phyloP scores from a whole-genome alignment of 2,888 invertebrate species.

The Neoitamus cyanurus region DNA sequence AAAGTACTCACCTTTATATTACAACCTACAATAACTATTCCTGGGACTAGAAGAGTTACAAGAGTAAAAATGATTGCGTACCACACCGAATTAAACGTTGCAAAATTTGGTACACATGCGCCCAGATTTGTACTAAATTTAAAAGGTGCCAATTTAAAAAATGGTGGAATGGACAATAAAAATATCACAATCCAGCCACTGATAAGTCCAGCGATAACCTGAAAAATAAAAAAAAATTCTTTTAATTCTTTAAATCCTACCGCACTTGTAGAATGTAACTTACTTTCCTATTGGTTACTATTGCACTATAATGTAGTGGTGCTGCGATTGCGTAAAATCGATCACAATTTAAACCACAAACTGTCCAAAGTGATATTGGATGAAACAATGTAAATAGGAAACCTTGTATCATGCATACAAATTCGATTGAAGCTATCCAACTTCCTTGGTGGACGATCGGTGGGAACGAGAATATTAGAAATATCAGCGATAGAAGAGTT shows the following conservation, averaged over 20 bases:
- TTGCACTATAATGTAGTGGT: conserved; percentile 81
- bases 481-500: conserved; percentile 73
- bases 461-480: conserved; percentile 70
- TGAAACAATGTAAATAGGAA: conserved; percentile 78
- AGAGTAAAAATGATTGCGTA: conserved; percentile 76
- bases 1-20: conserved; percentile 72
- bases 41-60: conserved; percentile 75
- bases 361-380: conserved; percentile 81
- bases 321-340: conserved; percentile 84
- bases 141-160: conserved; percentile 72
- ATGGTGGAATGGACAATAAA: conserved; percentile 73
- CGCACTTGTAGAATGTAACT: too few species aligned
- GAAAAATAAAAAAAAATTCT: conserved; percentile 27
- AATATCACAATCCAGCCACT: conserved; percentile 76
- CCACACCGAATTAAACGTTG: conserved; percentile 72
- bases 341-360: conserved; percentile 83
- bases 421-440: conserved; percentile 68
- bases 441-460: conserved; percentile 62
- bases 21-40: conserved; percentile 76
- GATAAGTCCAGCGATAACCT: conserved; percentile 75
- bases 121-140: conserved; percentile 70
- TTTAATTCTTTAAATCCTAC: neutral
- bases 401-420: conserved; percentile 74
- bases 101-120: conserved; percentile 76
- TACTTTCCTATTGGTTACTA: conserved; percentile 79